Evolutionary conservation across 1,140 invertebrate species (phyloP), one percentile per base, ranked within the genome.

Genomic region (Bilobella aurantiaca): DNA sequence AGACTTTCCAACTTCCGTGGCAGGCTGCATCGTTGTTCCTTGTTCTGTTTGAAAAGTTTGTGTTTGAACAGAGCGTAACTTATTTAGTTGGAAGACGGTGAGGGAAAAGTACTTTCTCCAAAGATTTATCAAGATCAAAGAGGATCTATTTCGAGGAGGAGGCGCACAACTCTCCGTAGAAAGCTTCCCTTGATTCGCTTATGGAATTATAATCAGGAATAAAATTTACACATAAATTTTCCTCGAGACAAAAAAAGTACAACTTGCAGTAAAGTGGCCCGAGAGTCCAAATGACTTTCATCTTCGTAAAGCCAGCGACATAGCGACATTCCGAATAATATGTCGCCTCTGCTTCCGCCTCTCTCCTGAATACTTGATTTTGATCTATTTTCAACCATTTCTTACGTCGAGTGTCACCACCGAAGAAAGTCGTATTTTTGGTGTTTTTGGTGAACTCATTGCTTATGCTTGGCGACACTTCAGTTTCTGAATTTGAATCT

Each of bases 91-190:
- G 37, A 12, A 42, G n/a, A 42, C 8, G 5, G 64, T 49, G 61
- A 59, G 66, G 68, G 58, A 46, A 62, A 31, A 61, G 63, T 62
- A 42, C 58, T 65, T 69, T 69, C 67, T 58, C 30, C 30, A 68
- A 63, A 70, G 69, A 70, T 70, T 70, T 70, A 70, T 70, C 69
- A 70, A 70, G 69, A 70, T 70, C 69, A 70, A 70, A 70, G 69
- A 70, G 65, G 68, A 70, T 67, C 66, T 70, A 34, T 70, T 65
- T 67, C 66, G 65, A 63, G 64, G 64, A n/a, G n/a, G n/a, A n/a
- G 60, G 47, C 37, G 37, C 59, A 21, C 56, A 62, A 57, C 64
- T 56, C 62, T 58, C 62, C 63, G 37, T 46, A n/a, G n/a, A n/a
- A n/a, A n/a, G 49, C 59, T 62, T 53, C 49, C 49, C 14, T 23